Base-by-base conservation (phyloP, 2,797 vertebrate genomes). In the Sarcoramphus papa region DNA sequence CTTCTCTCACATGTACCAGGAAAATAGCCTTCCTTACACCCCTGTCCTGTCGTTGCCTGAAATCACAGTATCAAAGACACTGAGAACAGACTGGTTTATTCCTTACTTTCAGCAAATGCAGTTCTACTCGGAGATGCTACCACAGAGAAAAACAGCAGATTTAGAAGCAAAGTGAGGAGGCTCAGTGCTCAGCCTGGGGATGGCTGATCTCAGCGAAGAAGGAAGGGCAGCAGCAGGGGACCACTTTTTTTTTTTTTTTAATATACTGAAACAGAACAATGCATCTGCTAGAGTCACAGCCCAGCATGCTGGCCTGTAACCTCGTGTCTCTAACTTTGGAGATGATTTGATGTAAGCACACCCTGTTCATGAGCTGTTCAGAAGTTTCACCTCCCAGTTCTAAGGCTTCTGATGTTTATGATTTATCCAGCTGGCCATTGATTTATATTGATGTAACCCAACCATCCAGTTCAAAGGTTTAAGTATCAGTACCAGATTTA, bases 21-120 rank as follows among this genome's bases (percentile, higher is more conserved):
- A 47, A 41, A 65, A 35, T 0, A 80, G 31, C 24, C 62, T 12
- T 60, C 40, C 31, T 51, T 12, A 14, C 22, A 33, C 15, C 7
- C 31, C 31, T 56, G 25, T 51, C 33, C n/a, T 27, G 24, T 7
- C 24, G 2, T 4, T 8, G 21, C 69, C 68, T 56, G 23, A 24
- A 78, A 25, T 13, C n/a, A 23, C 2, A 1, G 0, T 3, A 41
- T 1, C 48, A 5, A 14, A 72, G 22, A 10, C 43, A 10, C 9
- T 37, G 48, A 18, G 10, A 48, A 12, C 65, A 54, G 20, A 0
- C 16, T 9, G 43, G 1, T 37, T 47, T 27, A 35, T 51, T 31
- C 69, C 59, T 77, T 5, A 2, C 72, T 45, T 53, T 1, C 87
- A 90, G 69, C 74, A 69, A 25, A 19, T 2, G 31, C 24, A 25